Percentiles rank a stretch among this genome's conserved stretches.
These are phyloP conservation scores for Enteromius trimaculatus DNA, from an alignment of 2,797 vertebrate genomes.

Conservation along the genomic window DNA sequence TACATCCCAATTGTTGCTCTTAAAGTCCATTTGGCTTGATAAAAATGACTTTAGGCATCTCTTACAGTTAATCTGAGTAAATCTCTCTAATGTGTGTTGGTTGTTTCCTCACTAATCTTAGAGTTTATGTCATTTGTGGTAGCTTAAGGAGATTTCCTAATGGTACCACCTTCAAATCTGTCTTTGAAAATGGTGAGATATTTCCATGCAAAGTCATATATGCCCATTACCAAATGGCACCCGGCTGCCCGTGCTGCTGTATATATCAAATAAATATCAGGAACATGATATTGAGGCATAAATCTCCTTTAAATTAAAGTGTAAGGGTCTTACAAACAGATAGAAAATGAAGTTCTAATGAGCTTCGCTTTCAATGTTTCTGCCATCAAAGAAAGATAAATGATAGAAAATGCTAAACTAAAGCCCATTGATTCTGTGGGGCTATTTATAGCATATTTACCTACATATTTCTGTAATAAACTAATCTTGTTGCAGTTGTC, in stretches of 20 bases:
- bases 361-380: background rate
- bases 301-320: background rate
- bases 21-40: background rate
- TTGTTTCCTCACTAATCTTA: slow-evolving; percentile 1
- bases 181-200: background rate
- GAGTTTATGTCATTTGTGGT: slow-evolving; percentile 1
- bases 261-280: background rate
- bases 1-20: background rate
- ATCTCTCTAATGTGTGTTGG: background rate
- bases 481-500: slow-evolving; percentile 29
- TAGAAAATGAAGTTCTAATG: background rate
- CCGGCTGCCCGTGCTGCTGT: slow-evolving; percentile 3
- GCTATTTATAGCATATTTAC: background rate
- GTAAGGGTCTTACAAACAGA: background rate
- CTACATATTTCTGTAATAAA: background rate
- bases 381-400: background rate
- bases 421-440: background rate
- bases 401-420: background rate
- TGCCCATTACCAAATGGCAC: background rate
- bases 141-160: slow-evolving; percentile 2
- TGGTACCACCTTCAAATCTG: background rate
- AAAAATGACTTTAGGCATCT: background rate
- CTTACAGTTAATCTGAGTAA: slow-evolving; percentile 2
- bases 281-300: background rate
- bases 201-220: background rate